Percentiles rank a stretch among this genome's conserved stretches.
Conservation (phyloP, 1,140 invertebrate species). For the Brachionus paranguensis region DNA sequence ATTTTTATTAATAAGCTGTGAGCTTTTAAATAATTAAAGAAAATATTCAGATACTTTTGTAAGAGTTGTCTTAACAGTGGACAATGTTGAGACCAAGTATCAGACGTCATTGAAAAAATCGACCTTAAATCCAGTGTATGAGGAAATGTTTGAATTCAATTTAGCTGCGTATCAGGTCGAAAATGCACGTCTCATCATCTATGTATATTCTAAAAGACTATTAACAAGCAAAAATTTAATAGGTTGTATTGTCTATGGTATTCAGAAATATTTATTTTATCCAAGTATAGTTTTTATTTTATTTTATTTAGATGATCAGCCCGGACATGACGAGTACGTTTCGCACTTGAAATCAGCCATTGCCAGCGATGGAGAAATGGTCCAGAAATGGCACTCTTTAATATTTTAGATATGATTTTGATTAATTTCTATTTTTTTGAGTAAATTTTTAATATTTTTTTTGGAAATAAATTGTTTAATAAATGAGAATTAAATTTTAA, state of each 20-base stretch:
- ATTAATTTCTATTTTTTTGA: background rate
- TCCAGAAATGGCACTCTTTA: conserved; percentile 25
- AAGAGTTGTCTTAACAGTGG: background rate
- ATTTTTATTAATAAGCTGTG: background rate
- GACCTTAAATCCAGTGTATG: background rate
- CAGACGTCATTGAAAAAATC: conserved; percentile 17
- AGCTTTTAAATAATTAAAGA: background rate
- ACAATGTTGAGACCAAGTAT: conserved; percentile 33
- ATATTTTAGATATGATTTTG: background rate
- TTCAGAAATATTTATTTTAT: background rate
- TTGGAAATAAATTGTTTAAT: background rate
- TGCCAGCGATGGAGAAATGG: conserved; percentile 23
- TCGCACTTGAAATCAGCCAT: conserved; percentile 19
- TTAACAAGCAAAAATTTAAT: conserved; percentile 28
- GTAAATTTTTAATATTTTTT: background rate
- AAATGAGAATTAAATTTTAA: no score
- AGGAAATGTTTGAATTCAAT: conserved; percentile 34
- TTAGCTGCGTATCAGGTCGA: conserved; percentile 34
- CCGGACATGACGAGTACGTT: conserved; percentile 21
- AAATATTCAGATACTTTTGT: conserved; percentile 4
- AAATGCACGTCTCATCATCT: conserved; percentile 24
- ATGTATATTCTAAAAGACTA: background rate
- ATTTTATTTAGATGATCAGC: conserved; percentile 15
- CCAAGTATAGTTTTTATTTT: background rate
- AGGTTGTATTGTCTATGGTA: conserved; percentile 23